These are phyloP conservation scores for Tholera decimalis DNA, from an alignment of 2,888 invertebrate species.

Conservation along the genomic window DNA sequence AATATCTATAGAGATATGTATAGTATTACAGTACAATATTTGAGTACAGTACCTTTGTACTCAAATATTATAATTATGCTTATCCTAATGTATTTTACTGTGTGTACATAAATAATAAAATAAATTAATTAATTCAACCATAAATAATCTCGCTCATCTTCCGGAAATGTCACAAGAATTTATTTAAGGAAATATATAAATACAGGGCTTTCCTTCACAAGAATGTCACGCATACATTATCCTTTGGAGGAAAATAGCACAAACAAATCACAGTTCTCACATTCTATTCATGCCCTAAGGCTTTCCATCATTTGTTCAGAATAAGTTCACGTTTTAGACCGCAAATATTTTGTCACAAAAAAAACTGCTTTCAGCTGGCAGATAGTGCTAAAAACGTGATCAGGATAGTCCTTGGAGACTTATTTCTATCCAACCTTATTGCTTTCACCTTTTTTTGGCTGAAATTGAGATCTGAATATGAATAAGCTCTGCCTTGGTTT, in stretches of 20 bases:
- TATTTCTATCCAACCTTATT: constrained; percentile 1
- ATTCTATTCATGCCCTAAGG: not conserved
- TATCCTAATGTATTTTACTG: too few relatives aligned
- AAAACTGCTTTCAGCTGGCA: constrained; percentile 5
- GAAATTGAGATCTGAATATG: constrained; percentile 26
- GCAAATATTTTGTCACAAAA: constrained; percentile 13
- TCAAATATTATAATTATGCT: too few relatives aligned
- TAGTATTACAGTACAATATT: too few relatives aligned
- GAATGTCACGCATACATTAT: not conserved
- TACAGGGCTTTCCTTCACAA: not conserved
- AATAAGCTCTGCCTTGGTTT: constrained; percentile 12
- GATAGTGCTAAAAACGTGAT: constrained; percentile 26
- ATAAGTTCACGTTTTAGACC: constrained; percentile 29
- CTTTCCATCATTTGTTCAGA: constrained; percentile 13
- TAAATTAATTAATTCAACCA: too few relatives aligned
- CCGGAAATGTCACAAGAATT: not conserved
- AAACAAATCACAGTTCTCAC: not conserved
- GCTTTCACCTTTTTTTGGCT: constrained; percentile 22
- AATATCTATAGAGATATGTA: too few relatives aligned
- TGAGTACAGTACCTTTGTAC: too few relatives aligned
- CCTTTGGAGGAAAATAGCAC: constrained; percentile 1
- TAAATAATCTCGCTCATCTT: too few relatives aligned
- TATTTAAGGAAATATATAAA: constrained; percentile 1
- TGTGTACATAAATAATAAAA: too few relatives aligned
- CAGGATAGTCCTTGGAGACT: constrained; percentile 10